Evolutionary conservation across 2,797 vertebrate genomes (phyloP).

Genomic region (Manis javanica): DNA sequence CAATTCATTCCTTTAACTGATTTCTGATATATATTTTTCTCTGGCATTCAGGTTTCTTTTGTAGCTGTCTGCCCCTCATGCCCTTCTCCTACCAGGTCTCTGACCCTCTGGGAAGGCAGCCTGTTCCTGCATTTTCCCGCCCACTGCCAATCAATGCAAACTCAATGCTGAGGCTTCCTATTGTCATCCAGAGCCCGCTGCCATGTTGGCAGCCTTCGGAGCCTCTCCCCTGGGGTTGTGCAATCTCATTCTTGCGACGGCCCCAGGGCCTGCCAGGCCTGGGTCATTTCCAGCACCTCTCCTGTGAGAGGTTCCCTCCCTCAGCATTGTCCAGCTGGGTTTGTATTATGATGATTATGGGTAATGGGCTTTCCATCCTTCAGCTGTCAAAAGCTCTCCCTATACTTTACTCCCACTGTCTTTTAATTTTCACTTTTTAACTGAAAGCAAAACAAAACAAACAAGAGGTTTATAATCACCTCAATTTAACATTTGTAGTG

Average conservation of each 20-base stretch:
- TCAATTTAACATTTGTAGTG: slow-evolving; percentile 76
- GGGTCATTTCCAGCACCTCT: slow-evolving; percentile 39
- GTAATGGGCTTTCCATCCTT: slow-evolving; percentile 72
- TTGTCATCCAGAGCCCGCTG: not conserved
- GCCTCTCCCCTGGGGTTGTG: slow-evolving; percentile 5
- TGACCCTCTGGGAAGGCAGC: slow-evolving; percentile 38
- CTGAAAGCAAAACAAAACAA: slow-evolving; percentile 78
- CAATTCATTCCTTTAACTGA: not conserved
- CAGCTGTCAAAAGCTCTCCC: slow-evolving; percentile 69
- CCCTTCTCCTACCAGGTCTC: not conserved
- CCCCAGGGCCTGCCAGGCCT: slow-evolving; percentile 21
- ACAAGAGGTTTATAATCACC: slow-evolving; percentile 78
- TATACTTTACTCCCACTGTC: slow-evolving; percentile 68
- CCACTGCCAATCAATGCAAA: not conserved
- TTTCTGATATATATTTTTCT: slow-evolving; percentile 24
- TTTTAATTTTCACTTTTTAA: slow-evolving; percentile 79
- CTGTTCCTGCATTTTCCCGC: slow-evolving; percentile 15
- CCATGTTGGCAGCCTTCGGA: slow-evolving; percentile 35
- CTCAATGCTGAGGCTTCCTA: not conserved
- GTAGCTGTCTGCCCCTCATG: not conserved
- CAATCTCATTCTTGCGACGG: slow-evolving; percentile 23
- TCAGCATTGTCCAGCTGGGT: slow-evolving; percentile 50
- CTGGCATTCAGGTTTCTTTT: not conserved
- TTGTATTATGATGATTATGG: slow-evolving; percentile 69
- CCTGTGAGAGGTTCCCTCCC: slow-evolving; percentile 54